Base-by-base conservation (phyloP, 2,113 vertebrate genomes). In the Junco hyemalis region DNA sequence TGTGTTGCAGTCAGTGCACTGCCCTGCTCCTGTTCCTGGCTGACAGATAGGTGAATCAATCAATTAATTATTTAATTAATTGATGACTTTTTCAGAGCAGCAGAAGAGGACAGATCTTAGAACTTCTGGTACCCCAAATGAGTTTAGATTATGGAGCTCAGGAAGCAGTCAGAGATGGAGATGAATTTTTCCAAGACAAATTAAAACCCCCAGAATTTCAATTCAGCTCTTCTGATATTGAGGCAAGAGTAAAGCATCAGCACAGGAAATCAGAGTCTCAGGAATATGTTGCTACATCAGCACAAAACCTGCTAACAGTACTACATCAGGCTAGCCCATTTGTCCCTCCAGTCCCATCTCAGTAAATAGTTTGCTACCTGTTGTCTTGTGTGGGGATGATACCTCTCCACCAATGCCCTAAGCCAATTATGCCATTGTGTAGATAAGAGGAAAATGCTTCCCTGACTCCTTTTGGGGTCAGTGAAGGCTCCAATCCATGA, bases 401-500 rank as follows among this genome's bases (percentile, higher is more conserved):
- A 14, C 42, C 29, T 53, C 56, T 71, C 66, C 66, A 83, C 35
- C 81, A 74, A 7, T 26, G 47, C 74, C 69, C 88, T 92, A 59
- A 86, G 51, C 60, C 90, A 94, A 36, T 90, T 88, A 80, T 29
- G 79, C 51, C 26, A 16, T 44, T 74, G 47, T 71, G 15, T 40
- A 81, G 64, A 59, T 70, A 83, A 88, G 33, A 86, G 38, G 12
- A 40, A 80, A 93, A 92, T 44, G 35, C 33, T 45, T 90, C 73
- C 68, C 50, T 63, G 42, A 59, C 33, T 86, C 47, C 74, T 83
- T 63, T 76, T 81, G 44, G 81, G 33, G 29, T 63, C 0, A 0
- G 22, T 44, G 35, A 94, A 92, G 60, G 38, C 85, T 93, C 76
- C 33, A 61, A 97, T 83, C 59, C 60, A 48, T 83, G 60, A 70